phyloP scores from a whole-genome alignment of 2,797 vertebrate genomes.

The Sylvia borin region DNA sequence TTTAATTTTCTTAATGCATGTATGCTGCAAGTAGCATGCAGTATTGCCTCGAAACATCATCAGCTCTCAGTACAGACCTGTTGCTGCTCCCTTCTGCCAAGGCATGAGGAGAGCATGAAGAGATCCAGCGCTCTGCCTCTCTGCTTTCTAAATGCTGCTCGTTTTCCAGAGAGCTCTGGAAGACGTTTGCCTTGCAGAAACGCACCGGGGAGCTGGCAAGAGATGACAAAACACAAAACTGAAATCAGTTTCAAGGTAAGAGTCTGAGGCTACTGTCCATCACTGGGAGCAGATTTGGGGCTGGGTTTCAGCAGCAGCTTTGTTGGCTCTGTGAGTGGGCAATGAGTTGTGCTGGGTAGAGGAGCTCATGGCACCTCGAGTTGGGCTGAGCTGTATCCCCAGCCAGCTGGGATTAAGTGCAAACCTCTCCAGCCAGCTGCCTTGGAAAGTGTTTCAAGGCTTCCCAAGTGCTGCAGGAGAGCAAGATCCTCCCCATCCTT shows the following conservation, averaged over 20 bases:
- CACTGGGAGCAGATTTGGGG: not conserved
- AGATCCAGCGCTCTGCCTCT: not conserved
- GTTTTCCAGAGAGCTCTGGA: not conserved
- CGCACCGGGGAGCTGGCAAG: accelerated
- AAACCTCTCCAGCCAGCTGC: not conserved
- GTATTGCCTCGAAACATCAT: not conserved
- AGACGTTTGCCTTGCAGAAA: not conserved
- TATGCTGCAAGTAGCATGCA: not conserved
- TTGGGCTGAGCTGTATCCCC: not conserved
- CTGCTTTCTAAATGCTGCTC: not conserved
- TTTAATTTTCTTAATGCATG: constrained; percentile 22
- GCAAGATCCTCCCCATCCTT: not conserved
- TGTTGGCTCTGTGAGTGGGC: not conserved
- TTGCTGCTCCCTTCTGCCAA: constrained; percentile 12
- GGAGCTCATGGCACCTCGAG: not conserved
- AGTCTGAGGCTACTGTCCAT: not conserved
- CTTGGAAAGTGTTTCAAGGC: not conserved
- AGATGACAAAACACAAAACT: not conserved
- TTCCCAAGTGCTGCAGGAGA: not conserved
- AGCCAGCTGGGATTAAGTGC: not conserved
- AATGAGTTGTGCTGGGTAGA: not conserved
- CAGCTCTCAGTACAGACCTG: constrained; percentile 14
- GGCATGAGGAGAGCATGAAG: not conserved
- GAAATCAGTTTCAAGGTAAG: not conserved
- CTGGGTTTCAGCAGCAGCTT: not conserved